A percentile compares a stretch with the other conserved stretches of the same genome.
phyloP scores from a whole-genome alignment of 2,113 vertebrate species.

The Pedionomus torquatus region DNA sequence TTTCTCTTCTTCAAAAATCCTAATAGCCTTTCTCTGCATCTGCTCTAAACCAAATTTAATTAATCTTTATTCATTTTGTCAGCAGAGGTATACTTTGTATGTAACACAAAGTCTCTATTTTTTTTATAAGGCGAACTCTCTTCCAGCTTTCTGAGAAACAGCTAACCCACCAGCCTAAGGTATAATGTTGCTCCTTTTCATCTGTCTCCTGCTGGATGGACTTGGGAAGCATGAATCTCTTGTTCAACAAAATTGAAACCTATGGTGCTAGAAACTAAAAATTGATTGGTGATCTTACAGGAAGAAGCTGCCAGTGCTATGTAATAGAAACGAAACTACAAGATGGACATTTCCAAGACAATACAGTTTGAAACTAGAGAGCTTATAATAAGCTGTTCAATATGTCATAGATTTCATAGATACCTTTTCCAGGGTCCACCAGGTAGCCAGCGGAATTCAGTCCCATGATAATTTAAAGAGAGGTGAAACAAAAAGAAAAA shows the following conservation, averaged over 20 bases:
- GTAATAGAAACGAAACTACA: neutral
- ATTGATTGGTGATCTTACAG: neutral
- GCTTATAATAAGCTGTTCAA: neutral
- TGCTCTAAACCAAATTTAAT: neutral
- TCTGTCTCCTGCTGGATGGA: neutral
- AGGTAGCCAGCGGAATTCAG: neutral
- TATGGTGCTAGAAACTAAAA: neutral
- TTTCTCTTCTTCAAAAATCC: neutral
- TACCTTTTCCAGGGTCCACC: neutral
- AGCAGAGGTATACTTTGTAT: neutral
- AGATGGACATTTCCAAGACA: neutral
- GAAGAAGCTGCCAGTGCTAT: fast-evolving
- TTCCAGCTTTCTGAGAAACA: neutral
- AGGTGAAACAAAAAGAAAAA: fast-evolving
- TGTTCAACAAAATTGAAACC: neutral
- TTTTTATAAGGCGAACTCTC: neutral
- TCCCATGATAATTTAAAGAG: neutral
- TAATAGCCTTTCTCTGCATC: neutral
- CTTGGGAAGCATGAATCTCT: neutral
- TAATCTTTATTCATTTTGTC: neutral
- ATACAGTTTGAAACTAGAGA: neutral
- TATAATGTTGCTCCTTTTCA: neutral
- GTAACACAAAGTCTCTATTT: neutral
- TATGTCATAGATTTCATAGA: neutral
- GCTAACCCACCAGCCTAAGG: neutral